A percentile compares a stretch with the other conserved stretches of the same genome.
These are phyloP conservation scores for Romanogobio albipinnatus DNA, from an alignment of 2,113 vertebrate genomes.

Conservation along the genomic window DNA sequence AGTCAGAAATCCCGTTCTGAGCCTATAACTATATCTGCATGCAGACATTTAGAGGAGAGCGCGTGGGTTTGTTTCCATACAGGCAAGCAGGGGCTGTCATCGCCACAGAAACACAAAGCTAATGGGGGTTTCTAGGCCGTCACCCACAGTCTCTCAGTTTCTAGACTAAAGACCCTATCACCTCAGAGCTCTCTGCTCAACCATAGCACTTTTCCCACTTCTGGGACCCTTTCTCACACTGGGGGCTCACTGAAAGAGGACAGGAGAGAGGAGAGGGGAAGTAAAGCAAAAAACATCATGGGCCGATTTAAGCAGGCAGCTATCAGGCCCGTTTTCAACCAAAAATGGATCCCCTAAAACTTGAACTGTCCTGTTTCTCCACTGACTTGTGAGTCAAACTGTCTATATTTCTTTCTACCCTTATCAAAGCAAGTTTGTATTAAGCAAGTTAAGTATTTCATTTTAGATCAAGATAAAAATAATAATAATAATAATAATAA, in stretches of 20 bases:
- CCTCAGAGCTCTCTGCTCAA: slow-evolving; percentile 21
- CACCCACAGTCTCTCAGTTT: slow-evolving; percentile 51
- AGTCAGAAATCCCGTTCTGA: not conserved
- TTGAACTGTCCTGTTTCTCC: not conserved
- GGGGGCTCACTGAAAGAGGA: not conserved
- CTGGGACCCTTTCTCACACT: not conserved
- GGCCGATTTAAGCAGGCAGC: not conserved
- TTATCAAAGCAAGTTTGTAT: not conserved
- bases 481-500: not conserved
- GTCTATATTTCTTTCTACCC: not conserved
- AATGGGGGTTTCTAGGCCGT: slow-evolving; percentile 76
- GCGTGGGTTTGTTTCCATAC: not conserved
- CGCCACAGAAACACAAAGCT: slow-evolving; percentile 74
- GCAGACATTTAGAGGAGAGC: not conserved
- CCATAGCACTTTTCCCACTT: slow-evolving; percentile 5
- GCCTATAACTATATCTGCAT: not conserved
- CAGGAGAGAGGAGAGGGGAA: not conserved
- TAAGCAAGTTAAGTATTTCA: too few species aligned
- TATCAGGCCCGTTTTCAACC: not conserved
- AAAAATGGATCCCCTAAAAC: not conserved
- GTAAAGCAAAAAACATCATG: not conserved
- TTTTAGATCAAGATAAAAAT: not conserved
- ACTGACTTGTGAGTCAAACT: not conserved
- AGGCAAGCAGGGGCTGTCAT: slow-evolving; percentile 69
- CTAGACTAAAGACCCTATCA: slow-evolving; percentile 36